Evolutionary conservation across 2,113 vertebrate species (phyloP), one percentile per base, ranked within the genome.

Genomic region (Smithornis capensis): DNA sequence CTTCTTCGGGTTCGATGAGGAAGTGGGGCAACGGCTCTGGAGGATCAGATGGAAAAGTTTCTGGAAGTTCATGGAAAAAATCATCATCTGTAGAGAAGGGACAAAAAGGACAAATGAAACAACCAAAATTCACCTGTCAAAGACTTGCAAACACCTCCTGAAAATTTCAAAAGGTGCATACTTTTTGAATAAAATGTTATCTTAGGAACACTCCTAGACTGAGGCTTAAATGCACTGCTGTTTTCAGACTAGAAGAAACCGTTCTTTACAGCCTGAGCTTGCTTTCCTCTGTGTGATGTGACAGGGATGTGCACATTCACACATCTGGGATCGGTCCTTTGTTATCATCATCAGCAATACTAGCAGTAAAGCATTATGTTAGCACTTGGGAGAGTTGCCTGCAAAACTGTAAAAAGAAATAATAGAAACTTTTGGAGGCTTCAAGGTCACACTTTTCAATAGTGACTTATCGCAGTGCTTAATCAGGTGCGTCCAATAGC

Each of bases 11-110:
- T 82, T 99, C 99, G 4, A 99, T 99, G 71, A 99, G 98, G 96
- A 99, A 99, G 95, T 99, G 99, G 27, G 99, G 99, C 60, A 99
- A 97, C 23, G 99, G 99, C 93, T 99, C 99, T 4, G 99, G 99
- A 52, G 99, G 99, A 83, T 99, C 99, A 2, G 99, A 99, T 14
- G 99, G 99, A 95, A 99, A 99, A 7, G 98, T 99, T 97, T 99
- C 99, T n/a, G 99, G 99, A 63, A 99, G 98, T 70, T 99, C 99
- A 52, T 99, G 99, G 89, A 99, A 98, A 96, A 99, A 99, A 94
- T 99, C 99, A 2, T 99, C 99, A 40, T 99, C 99, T 99, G 97
- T 81, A 93, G 89, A 67, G 97, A 93, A 87, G 83, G 87, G 45
- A 79, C 17, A 70, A 37, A 91, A 79, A 95, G 21, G 27, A 55